phyloP scores from a whole-genome alignment of 2,113 vertebrate genomes.

The Neolamprologus devosi region DNA sequence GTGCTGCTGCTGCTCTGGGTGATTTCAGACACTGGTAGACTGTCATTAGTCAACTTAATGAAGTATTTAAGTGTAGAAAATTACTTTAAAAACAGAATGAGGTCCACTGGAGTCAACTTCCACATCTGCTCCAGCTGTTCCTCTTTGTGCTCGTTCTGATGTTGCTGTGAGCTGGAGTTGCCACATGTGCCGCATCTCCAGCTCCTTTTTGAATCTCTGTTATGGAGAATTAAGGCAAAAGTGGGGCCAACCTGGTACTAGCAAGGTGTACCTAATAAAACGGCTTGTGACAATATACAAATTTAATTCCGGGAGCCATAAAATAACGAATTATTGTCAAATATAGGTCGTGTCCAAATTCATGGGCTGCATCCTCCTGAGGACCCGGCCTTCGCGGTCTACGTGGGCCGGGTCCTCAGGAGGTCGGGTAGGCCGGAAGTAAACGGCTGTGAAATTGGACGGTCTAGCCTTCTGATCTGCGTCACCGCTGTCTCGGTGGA shows the following conservation, averaged over 20 bases:
- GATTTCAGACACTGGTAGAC: not conserved
- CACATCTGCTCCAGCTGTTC: not conserved
- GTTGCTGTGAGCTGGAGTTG: not conserved
- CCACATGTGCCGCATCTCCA: fast-evolving
- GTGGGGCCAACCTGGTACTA: not conserved
- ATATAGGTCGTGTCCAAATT: too few relatives aligned
- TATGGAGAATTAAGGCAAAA: not conserved
- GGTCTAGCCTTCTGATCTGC: too few relatives aligned
- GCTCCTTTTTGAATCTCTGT: not conserved
- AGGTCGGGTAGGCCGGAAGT: too few relatives aligned
- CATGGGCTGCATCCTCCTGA: too few relatives aligned
- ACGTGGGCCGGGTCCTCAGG: too few relatives aligned
- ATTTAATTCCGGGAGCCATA: fast-evolving
- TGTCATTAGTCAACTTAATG: fast-evolving
- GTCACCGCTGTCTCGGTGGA: too few relatives aligned
- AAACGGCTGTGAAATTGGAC: too few relatives aligned
- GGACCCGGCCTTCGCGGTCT: too few relatives aligned
- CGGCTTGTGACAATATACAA: not conserved
- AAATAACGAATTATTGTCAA: not conserved
- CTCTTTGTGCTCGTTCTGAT: not conserved
- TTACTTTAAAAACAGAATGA: not conserved
- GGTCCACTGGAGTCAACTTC: not conserved
- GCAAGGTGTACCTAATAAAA: not conserved
- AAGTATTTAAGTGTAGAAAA: not conserved
- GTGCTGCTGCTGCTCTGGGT: not conserved